Evolutionary conservation across 2,797 vertebrate species (phyloP).

Genomic region (Lagocephalus sceleratus): DNA sequence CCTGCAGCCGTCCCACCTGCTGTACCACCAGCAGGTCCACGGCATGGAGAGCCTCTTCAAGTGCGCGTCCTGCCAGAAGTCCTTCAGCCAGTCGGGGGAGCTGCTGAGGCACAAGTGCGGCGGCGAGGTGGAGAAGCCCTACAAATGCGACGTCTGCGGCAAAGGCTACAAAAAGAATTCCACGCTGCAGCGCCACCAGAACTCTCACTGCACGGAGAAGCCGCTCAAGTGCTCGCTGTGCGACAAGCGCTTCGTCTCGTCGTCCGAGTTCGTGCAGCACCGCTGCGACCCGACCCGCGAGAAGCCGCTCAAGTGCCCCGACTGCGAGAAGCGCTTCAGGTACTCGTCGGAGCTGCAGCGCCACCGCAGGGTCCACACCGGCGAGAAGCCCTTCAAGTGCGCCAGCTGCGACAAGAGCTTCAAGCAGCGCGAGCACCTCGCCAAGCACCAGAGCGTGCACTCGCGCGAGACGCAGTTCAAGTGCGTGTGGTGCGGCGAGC

Average conservation of each 20-base stretch:
- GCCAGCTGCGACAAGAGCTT: slow-evolving; percentile 95
- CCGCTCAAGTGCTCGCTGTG: slow-evolving; percentile 93
- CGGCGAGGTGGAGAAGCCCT: slow-evolving; percentile 83
- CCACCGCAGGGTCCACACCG: slow-evolving; percentile 92
- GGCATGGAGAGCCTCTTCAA: slow-evolving; percentile 95
- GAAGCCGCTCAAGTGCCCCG: slow-evolving; percentile 94
- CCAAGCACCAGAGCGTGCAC: slow-evolving; percentile 95
- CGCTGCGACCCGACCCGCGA: slow-evolving; percentile 92
- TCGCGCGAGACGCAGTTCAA: slow-evolving; percentile 96
- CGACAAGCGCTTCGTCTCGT: slow-evolving; percentile 93
- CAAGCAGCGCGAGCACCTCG: slow-evolving; percentile 96
- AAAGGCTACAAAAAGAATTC: slow-evolving; percentile 97
- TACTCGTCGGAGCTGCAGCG: slow-evolving; percentile 95
- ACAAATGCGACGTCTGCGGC: slow-evolving; percentile 91
- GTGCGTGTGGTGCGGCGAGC: slow-evolving; percentile 95
- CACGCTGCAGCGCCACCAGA: slow-evolving; percentile 93
- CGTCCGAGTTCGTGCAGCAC: slow-evolving; percentile 95
- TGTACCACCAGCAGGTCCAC: slow-evolving; percentile 95
- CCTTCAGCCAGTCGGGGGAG: slow-evolving; percentile 92
- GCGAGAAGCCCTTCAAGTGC: slow-evolving; percentile 97
- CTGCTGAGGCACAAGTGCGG: slow-evolving; percentile 91
- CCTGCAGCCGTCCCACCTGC: slow-evolving; percentile 89
- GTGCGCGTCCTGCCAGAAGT: slow-evolving; percentile 95
- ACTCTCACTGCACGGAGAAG: slow-evolving; percentile 91
- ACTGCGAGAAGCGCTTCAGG: slow-evolving; percentile 97